Base-by-base conservation (phyloP, 1,140 invertebrate genomes). In the Diabrotica undecimpunctata region DNA sequence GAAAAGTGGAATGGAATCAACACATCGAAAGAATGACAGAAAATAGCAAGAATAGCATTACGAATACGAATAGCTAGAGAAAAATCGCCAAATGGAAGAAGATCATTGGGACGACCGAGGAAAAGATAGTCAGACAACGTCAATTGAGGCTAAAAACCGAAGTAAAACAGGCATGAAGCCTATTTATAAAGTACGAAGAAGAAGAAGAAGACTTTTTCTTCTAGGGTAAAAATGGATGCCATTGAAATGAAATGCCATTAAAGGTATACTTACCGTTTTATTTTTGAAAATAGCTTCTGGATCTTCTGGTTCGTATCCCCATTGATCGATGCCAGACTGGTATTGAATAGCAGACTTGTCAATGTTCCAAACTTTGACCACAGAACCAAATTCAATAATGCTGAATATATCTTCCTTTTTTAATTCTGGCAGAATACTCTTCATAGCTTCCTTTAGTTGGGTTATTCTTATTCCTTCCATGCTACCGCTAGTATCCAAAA, bases 401-500 rank as follows among this genome's bases (percentile, higher is more conserved):
- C 85, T 88, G 76, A 90, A 89, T 57, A 83, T 84, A 75, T 91
- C 89, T n/a, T 83, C 82, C 0, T 77, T 67, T 36, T 83, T 79
- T 2, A 91, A 79, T 61, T 89, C 84, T 11, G 76, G 72, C 2
- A 90, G 76, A 65, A 90, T 90, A 55, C 81, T 81, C 46, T 78
- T 74, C 86, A 90, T 89, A 8, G 89, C 88, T 35, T 85, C 81
- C 66, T 84, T 84, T 4, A 90, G 78, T 72, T 90, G 88, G 5
- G 78, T 73, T 7, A 91, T 82, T 77, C 88, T 89, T 36, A 35
- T 66, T 36, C 69, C 69, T 35, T 74, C 76, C 89, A 91, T 91
- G 46, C 88, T 90, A 11, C 86, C 85, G 50, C 87, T 89, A 0
- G 85, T 83, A 74, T 91, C 90, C 62, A 91, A 78, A 2, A 90